Evolutionary conservation across 2,888 invertebrate species (phyloP), one percentile per base, ranked within the genome.

Genomic region (Archaeoteleia sp.): DNA sequence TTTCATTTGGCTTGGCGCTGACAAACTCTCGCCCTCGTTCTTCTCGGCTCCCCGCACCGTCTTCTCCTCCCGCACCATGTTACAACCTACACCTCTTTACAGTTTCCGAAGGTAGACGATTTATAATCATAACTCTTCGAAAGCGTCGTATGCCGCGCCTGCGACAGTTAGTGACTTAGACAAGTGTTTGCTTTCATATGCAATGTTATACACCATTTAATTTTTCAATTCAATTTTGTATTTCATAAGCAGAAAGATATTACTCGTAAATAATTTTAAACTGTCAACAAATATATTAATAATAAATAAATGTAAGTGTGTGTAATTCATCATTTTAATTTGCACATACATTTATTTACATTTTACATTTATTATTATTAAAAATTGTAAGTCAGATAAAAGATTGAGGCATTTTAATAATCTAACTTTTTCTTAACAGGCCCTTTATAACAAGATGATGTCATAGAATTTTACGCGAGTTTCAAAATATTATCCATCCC

Each of bases 1-100:
- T 84, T 84, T 84, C 84, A 84, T 84, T 84, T 84, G 82, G 75
- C 76, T 76, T 76, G 72, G 76, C 75, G 81, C 84, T 84, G 84
- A 84, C 84, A 84, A 84, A 84, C 79, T 81, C 75, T 73, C 76
- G 70, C 73, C 67, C 74, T 61, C 57, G 27, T 61, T 60, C 70
- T 46, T 55, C 54, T 71, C 55, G 60, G 67, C 69, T 73, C 69
- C 68, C 70, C 70, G 58, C 46, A 35, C 40, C 32, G n/a, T 29
- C 37, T 17, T 63, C 27, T 49, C 35, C 37, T 46, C 29, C 46
- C 43, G 51, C 46, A 12, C 23, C 30, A 13, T 30, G 48, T 30
- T 62, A 43, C 49, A 57, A 39, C 63, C 42, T 43, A 53, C 29
- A 49, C 45, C 81, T 78, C 81, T 81, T 80, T 78, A 76, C 77